phyloP scores from a whole-genome alignment of 64 coral and sea anemone species.

The Cladopsammia gracilis region DNA sequence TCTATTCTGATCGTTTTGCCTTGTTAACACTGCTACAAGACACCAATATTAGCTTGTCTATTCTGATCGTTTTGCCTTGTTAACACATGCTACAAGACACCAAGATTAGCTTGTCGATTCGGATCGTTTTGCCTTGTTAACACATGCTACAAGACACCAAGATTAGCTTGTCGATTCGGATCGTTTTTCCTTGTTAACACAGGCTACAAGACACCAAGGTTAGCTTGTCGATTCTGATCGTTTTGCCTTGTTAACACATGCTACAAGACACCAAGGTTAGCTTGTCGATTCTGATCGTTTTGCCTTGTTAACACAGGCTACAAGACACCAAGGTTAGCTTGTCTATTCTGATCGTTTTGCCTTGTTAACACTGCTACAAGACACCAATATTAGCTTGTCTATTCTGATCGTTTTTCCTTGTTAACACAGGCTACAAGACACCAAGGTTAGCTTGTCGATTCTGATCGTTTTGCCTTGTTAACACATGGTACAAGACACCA shows the following conservation, averaged over 20 bases:
- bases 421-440: background rate
- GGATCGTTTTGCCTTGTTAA: too few species aligned
- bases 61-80: too few species aligned
- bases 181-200: too few species aligned
- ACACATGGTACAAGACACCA: slow-evolving; percentile 72
- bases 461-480: background rate
- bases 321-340: slow-evolving; percentile 83
- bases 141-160: too few species aligned
- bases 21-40: too few species aligned
- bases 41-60: too few species aligned
- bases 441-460: background rate
- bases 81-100: too few species aligned
- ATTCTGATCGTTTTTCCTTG: background rate
- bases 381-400: slow-evolving; percentile 74
- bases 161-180: too few species aligned
- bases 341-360: background rate
- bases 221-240: background rate
- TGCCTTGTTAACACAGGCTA: too few species aligned
- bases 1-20: too few species aligned
- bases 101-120: too few species aligned
- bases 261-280: background rate
- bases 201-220: slow-evolving; percentile 94
- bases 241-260: background rate
- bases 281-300: background rate
- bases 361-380: slow-evolving; percentile 76